Base-by-base conservation (phyloP, 2,888 invertebrate genomes). In the Tipula lateralis region DNA sequence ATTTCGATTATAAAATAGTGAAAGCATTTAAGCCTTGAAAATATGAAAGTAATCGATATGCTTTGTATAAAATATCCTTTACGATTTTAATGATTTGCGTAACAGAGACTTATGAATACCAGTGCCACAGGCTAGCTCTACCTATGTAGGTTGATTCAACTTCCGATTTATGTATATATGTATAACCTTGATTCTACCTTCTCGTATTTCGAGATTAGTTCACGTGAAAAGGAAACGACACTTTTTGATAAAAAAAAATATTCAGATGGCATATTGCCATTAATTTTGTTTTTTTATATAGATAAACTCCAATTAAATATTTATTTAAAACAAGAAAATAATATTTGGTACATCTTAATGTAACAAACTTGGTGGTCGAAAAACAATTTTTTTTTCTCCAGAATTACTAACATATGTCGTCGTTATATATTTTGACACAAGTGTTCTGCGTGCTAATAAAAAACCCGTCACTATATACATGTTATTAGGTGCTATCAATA, bases 21-120 rank as follows among this genome's bases (percentile, higher is more conserved):
- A 66, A 66, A 66, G 66, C 66, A 66, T 24, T 66, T 24, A 66
- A 66, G 66, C 66, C 66, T 66, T 66, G 66, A 66, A 66, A 24
- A 24, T 66, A 66, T 66, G 66, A 66, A 66, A 66, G 66, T 66
- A 66, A 13, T 16, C 7, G 44, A 50, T 50, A 50, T 50, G 6
- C 7, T 36, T 4, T 1, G 16, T 12, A 16, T 50, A 50, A 50
- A 50, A 50, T 16, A 24, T 66, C 66, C 66, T 13, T 66, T 66
- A 24, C 1, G 1, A 44, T 44, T 44, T n/a, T n/a, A 44, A 44
- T 50, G 5, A 5, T n/a, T 16, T 16, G 6, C n/a, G 44, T 16
- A 50, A 50, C 7, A 50, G 44, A 16, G 44, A 50, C 4, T 44
- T 50, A 50, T 16, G 1, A 50, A 50, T 16, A 16, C 7, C 12